These are phyloP conservation scores for Saccostrea echinata DNA, from an alignment of 1,140 invertebrate species.

Conservation along the genomic window DNA sequence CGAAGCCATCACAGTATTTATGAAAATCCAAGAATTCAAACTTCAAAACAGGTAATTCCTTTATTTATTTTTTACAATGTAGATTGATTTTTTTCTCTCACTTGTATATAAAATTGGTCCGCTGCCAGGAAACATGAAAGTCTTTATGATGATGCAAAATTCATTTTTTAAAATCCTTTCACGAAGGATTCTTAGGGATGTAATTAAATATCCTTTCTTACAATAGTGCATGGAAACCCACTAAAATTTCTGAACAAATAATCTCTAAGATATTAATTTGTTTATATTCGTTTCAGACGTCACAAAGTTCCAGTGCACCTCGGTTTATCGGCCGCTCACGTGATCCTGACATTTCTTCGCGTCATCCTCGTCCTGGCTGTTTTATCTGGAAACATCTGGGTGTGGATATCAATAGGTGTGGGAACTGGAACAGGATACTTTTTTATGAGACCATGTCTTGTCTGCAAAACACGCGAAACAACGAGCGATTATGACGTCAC, in stretches of 20 bases:
- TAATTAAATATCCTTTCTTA: too few species aligned
- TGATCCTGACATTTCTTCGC: background rate
- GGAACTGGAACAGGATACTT: background rate
- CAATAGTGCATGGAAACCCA: too few species aligned
- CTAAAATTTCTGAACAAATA: background rate
- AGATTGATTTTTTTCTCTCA: background rate
- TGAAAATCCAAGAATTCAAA: background rate
- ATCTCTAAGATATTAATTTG: too few species aligned
- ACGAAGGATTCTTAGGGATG: background rate
- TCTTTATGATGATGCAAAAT: background rate
- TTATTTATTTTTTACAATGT: background rate
- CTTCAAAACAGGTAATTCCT: background rate
- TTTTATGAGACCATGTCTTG: constrained; percentile 6
- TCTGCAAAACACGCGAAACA: background rate
- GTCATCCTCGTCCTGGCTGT: background rate
- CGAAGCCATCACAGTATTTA: background rate
- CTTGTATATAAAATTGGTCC: background rate
- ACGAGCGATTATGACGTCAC: background rate
- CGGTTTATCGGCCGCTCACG: background rate
- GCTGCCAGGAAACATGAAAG: background rate
- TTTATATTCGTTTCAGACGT: background rate
- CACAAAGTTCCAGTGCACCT: background rate
- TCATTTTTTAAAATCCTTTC: background rate
- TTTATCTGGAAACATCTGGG: background rate
- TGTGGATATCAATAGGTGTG: background rate